Evolutionary conservation across 2,888 invertebrate genomes (phyloP).

Genomic region (Agriopis leucophaearia): DNA sequence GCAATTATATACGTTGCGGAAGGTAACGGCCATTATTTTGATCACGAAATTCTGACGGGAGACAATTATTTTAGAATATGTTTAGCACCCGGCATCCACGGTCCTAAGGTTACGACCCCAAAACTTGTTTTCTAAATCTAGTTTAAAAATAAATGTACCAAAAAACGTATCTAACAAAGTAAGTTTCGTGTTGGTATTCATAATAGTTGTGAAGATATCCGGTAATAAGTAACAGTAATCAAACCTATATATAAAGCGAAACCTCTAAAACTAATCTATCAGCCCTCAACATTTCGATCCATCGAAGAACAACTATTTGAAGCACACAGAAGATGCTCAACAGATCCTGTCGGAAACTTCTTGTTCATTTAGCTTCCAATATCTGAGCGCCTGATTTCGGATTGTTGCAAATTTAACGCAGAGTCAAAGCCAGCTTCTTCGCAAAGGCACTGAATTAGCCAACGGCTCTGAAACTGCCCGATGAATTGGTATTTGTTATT

Average conservation of each 20-base stretch:
- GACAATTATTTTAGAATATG: no score
- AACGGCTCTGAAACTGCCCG: conserved; percentile 56
- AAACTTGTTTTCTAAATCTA: no score
- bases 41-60: no score
- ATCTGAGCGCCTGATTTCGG: conserved; percentile 78
- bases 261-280: conserved; percentile 37
- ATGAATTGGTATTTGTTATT: conserved; percentile 30
- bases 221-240: neutral
- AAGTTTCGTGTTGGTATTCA: no score
- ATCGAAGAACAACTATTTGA: conserved; percentile 52
- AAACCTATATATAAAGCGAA: neutral
- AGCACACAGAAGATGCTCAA: conserved; percentile 61
- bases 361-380: conserved; percentile 69
- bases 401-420: conserved; percentile 76
- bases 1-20: no score
- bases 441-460: conserved; percentile 72
- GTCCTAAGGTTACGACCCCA: no score
- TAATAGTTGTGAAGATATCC: neutral
- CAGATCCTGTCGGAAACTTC: conserved; percentile 66
- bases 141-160: no score
- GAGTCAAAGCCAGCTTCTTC: conserved; percentile 70
- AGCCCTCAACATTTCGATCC: conserved; percentile 42
- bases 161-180: no score
- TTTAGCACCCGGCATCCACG: no score
- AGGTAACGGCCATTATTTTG: no score